These are phyloP conservation scores for Priocnemis perturbator DNA, from an alignment of 2,888 invertebrate genomes.

Conservation along the genomic window DNA sequence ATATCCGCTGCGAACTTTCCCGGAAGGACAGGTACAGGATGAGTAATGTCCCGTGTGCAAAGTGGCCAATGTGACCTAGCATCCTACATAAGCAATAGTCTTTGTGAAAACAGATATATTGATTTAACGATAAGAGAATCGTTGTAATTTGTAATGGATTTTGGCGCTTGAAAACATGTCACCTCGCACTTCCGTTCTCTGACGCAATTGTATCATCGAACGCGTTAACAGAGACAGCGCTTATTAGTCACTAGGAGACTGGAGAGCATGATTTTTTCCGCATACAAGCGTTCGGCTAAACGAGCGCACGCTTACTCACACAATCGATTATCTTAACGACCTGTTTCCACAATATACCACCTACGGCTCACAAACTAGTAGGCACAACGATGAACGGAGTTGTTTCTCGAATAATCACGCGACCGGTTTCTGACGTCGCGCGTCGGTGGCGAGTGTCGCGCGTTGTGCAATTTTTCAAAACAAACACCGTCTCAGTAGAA, in stretches of 20 bases:
- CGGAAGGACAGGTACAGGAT: conserved; percentile 25
- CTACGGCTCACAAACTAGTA: conserved; percentile 15
- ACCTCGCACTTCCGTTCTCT: too few species aligned
- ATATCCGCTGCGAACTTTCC: conserved; percentile 12
- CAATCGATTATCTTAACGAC: conserved; percentile 42
- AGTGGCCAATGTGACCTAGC: neutral
- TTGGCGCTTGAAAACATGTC: too few species aligned
- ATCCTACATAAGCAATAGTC: too few species aligned
- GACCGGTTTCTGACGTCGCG: conserved; percentile 28
- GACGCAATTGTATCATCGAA: too few species aligned
- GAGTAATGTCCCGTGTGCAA: conserved; percentile 24
- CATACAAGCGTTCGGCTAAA: too few species aligned
- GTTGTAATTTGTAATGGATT: too few species aligned
- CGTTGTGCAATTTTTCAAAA: conserved; percentile 20
- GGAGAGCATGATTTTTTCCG: too few species aligned
- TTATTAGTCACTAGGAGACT: too few species aligned
- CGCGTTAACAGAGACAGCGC: too few species aligned
- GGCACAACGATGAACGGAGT: conserved; percentile 5
- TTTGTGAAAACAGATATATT: too few species aligned
- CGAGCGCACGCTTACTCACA: neutral
- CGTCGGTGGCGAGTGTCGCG: conserved; percentile 12
- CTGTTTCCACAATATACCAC: conserved; percentile 37
- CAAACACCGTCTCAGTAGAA: neutral
- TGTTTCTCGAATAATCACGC: conserved; percentile 32
- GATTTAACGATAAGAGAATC: too few species aligned